Conservation (phyloP, 1,140 invertebrate genomes). For the Polypedilum vanderplanki region DNA sequence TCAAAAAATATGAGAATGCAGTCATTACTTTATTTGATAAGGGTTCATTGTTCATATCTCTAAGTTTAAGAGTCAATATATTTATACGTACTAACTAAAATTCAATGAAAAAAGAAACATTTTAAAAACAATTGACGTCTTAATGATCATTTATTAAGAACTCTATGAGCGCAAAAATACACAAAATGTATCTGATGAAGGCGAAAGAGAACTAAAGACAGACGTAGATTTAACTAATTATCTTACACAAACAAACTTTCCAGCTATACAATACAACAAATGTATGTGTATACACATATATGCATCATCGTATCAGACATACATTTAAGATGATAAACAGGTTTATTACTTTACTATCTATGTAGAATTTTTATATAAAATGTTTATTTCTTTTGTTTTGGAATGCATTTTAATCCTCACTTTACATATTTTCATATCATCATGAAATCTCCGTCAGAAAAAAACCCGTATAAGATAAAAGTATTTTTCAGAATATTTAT, state of each 20-base stretch:
- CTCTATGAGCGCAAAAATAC: neutral
- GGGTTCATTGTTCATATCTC: too few relatives aligned
- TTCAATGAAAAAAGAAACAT: too few relatives aligned
- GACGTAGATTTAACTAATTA: neutral
- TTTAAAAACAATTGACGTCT: neutral
- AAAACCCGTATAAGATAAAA: neutral
- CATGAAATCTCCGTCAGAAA: neutral
- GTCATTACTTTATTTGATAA: too few relatives aligned
- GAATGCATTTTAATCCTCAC: neutral
- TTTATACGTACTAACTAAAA: neutral
- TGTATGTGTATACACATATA: neutral
- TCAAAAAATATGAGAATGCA: too few relatives aligned
- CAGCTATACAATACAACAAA: neutral
- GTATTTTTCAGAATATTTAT: neutral
- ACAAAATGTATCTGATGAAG: neutral
- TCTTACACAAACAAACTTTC: neutral
- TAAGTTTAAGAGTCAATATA: too few relatives aligned
- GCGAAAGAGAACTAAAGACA: neutral
- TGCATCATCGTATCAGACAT: too few relatives aligned
- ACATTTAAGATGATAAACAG: neutral
- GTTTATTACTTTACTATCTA: neutral
- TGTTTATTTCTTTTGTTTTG: neutral
- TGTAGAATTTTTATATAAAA: neutral
- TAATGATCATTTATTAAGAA: neutral
- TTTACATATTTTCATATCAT: neutral